phyloP scores from a whole-genome alignment of 2,888 invertebrate genomes.

The Leucoptera coffeella region DNA sequence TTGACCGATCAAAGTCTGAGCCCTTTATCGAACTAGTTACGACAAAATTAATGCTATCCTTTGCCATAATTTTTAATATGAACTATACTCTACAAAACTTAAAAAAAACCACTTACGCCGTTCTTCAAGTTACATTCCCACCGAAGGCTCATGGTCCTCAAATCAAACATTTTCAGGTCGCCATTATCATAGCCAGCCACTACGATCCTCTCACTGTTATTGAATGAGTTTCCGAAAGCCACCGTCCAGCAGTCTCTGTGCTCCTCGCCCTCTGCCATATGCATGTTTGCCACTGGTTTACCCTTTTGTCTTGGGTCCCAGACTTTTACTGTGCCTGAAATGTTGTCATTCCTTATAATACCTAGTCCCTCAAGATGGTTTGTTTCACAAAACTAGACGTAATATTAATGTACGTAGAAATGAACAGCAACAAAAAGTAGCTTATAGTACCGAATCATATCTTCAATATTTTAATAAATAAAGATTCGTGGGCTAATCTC shows the following conservation, averaged over 20 bases:
- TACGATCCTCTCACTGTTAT: conserved; percentile 76
- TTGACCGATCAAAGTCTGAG: too few relatives aligned
- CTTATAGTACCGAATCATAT: background rate
- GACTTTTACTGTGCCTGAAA: conserved; percentile 75
- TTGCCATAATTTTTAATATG: too few relatives aligned
- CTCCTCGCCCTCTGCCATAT: conserved; percentile 62
- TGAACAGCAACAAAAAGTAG: background rate
- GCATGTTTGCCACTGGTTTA: conserved; percentile 84
- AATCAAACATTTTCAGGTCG: conserved; percentile 89
- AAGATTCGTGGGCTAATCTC: too few relatives aligned
- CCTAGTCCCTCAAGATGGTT: background rate
- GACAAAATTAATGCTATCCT: too few relatives aligned
- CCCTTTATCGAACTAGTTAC: too few relatives aligned
- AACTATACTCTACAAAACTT: too few relatives aligned
- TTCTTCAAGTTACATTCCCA: conserved; percentile 93
- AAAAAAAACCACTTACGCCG: conserved; percentile 56
- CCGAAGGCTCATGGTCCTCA: conserved; percentile 71
- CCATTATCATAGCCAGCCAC: conserved; percentile 96
- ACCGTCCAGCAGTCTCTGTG: conserved; percentile 92
- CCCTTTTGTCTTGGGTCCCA: conserved; percentile 93
- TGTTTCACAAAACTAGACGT: too few relatives aligned
- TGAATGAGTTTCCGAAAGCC: conserved; percentile 86
- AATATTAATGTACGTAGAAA: too few relatives aligned
- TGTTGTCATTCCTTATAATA: conserved; percentile 1
- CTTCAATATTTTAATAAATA: too few relatives aligned